Percentiles rank a stretch among this genome's conserved stretches.
Evolutionary conservation across 2,113 vertebrate genomes (phyloP).

Genomic region (Chroicocephalus ridibundus): DNA sequence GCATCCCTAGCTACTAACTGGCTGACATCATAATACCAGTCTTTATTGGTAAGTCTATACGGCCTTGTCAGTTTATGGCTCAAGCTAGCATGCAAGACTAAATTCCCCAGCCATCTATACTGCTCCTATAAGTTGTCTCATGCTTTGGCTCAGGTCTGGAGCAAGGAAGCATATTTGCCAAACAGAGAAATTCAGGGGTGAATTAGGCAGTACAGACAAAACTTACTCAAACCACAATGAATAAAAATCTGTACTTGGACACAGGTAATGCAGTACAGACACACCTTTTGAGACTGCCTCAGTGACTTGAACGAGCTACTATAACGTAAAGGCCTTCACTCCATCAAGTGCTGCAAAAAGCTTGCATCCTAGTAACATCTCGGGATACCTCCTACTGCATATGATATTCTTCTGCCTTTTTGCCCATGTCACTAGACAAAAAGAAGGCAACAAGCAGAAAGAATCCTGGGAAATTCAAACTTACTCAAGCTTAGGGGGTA

Average conservation of each 20-base stretch:
- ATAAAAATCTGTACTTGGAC: neutral
- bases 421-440: neutral
- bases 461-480: neutral
- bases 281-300: neutral
- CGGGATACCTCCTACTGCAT: neutral
- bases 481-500: neutral
- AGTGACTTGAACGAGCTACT: neutral
- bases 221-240: neutral
- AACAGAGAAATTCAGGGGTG: neutral
- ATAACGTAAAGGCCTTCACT: neutral
- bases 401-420: neutral
- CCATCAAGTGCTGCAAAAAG: neutral
- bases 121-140: neutral
- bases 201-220: neutral
- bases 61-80: neutral
- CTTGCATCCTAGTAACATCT: neutral
- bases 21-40: neutral
- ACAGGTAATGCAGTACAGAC: neutral
- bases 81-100: neutral
- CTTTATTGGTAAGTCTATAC: constrained; percentile 37
- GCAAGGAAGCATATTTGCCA: neutral
- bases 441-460: neutral
- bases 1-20: neutral
- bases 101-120: constrained; percentile 27
- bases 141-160: neutral